Conservation (phyloP, 2,888 invertebrate genomes). For the Ypsolopha scabrella region DNA sequence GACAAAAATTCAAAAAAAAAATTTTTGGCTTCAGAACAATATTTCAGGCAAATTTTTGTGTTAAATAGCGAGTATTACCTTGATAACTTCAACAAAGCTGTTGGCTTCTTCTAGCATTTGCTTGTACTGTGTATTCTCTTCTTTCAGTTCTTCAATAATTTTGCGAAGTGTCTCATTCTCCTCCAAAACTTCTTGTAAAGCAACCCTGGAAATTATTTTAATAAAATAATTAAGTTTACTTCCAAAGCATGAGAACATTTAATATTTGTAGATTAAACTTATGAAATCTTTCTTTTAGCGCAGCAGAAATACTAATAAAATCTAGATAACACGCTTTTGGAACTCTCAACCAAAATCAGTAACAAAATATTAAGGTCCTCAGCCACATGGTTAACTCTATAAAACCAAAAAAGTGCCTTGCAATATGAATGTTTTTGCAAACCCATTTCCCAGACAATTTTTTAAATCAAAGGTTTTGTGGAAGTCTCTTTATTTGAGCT, state of each 20-base stretch:
- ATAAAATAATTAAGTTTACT: not conserved
- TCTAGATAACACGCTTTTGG: no score
- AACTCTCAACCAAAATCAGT: no score
- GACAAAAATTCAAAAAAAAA: no score
- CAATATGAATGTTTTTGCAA: no score
- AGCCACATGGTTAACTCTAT: no score
- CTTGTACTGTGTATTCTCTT: slow-evolving; percentile 76
- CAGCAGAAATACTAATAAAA: no score
- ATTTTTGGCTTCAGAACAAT: no score
- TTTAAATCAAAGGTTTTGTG: not conserved
- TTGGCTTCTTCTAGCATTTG: slow-evolving; percentile 82
- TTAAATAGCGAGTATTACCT: slow-evolving; percentile 41
- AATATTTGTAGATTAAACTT: not conserved
- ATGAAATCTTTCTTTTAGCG: not conserved
- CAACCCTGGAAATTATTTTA: slow-evolving; percentile 54
- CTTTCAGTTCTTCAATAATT: slow-evolving; percentile 63
- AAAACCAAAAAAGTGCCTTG: no score
- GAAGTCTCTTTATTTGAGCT: not conserved
- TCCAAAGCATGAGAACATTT: no score
- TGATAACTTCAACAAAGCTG: slow-evolving; percentile 79
- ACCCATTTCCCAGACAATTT: no score
- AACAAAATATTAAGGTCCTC: no score
- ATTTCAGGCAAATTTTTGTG: not conserved
- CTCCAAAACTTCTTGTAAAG: slow-evolving; percentile 77
- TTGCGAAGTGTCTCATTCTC: slow-evolving; percentile 75